Evolutionary conservation across 2,797 vertebrate genomes (phyloP).

Genomic region (Sebastes aleutianus): DNA sequence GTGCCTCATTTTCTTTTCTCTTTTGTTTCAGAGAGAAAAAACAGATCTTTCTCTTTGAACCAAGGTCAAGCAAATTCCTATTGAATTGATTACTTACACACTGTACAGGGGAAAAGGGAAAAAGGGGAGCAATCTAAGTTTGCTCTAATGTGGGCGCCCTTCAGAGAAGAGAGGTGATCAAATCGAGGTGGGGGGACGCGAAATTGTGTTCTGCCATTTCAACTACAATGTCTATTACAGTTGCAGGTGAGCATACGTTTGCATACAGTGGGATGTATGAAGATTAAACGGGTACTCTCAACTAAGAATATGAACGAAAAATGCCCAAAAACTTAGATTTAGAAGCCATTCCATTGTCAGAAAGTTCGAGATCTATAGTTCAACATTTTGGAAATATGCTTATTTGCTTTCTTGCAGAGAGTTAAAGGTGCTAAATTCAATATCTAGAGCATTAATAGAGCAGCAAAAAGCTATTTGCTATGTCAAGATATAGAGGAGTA

Average conservation of each 20-base stretch:
- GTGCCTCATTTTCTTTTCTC: constrained; percentile 17
- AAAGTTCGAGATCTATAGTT: not conserved
- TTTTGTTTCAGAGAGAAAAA: constrained; percentile 13
- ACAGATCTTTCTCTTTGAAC: constrained; percentile 9
- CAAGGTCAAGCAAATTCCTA: constrained; percentile 41
- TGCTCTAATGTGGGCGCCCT: not conserved
- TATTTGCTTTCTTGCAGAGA: not conserved
- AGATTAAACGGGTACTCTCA: not conserved
- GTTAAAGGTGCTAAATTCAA: too few relatives aligned
- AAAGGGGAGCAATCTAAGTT: constrained; percentile 1
- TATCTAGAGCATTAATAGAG: too few relatives aligned
- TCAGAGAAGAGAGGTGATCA: not conserved
- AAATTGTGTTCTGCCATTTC: not conserved
- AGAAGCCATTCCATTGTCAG: not conserved
- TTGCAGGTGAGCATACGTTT: not conserved
- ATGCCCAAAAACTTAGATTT: not conserved
- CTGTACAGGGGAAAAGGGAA: not conserved
- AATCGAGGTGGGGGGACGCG: not conserved
- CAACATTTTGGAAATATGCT: not conserved
- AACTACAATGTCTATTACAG: not conserved
- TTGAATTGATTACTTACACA: constrained; percentile 23
- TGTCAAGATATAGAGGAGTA: too few relatives aligned
- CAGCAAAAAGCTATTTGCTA: too few relatives aligned
- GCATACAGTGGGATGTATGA: not conserved
- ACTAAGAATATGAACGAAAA: not conserved